phyloP scores from a whole-genome alignment of 2,797 vertebrate genomes.

The Platalea minor region DNA sequence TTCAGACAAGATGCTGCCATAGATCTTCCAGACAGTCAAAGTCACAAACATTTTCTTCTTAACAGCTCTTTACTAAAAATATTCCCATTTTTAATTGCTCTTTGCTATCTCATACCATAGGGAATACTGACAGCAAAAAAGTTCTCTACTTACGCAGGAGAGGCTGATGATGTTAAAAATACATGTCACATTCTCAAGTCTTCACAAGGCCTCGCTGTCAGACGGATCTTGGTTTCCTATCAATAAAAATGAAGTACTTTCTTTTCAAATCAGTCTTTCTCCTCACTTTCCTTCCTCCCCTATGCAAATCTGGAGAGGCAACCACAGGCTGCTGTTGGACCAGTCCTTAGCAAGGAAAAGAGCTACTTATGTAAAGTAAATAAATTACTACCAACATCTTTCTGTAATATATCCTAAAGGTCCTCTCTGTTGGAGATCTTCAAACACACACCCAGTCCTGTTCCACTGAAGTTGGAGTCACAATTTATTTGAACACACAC shows the following conservation, averaged over 20 bases:
- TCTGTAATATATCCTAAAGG: background rate
- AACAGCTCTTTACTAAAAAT: background rate
- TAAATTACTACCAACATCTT: background rate
- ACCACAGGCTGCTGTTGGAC: background rate
- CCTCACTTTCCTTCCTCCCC: background rate
- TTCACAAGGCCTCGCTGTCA: background rate
- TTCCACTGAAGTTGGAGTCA: background rate
- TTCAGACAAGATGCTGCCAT: background rate
- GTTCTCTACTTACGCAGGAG: background rate
- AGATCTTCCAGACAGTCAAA: background rate
- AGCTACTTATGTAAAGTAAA: background rate
- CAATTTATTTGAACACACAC: background rate
- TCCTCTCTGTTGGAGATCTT: background rate
- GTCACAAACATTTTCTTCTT: background rate
- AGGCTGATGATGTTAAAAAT: background rate
- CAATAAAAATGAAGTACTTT: background rate
- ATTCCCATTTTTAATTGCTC: background rate
- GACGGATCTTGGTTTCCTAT: background rate
- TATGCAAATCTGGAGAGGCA: background rate
- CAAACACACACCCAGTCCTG: background rate
- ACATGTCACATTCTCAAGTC: background rate
- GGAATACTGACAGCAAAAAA: background rate
- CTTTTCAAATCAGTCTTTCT: background rate
- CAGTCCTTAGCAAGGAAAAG: background rate
- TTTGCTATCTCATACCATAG: background rate